A percentile compares a stretch with the other conserved stretches of the same genome.
These are phyloP conservation scores for Enchytraeus crypticus DNA, from an alignment of 2,888 invertebrate species.

Conservation along the genomic window DNA sequence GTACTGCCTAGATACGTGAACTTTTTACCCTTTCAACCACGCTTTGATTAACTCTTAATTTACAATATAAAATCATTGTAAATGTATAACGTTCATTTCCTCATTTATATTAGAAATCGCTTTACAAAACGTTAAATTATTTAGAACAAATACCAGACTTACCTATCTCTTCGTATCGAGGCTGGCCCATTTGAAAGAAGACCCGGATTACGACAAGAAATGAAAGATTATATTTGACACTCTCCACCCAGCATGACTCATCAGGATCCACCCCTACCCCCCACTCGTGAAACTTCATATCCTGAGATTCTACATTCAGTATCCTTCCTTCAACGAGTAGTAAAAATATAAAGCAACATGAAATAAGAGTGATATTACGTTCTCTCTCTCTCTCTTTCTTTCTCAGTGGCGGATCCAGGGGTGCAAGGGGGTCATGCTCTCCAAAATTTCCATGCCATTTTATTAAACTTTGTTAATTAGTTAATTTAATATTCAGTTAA, in stretches of 20 bases:
- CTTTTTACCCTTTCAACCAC: neutral
- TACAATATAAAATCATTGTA: neutral
- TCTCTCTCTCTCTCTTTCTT: too few relatives aligned
- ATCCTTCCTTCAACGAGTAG: conserved; percentile 35
- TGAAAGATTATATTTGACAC: conserved; percentile 31
- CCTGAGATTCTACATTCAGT: conserved; percentile 39
- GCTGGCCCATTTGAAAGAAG: conserved; percentile 37
- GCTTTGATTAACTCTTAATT: neutral
- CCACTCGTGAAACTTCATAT: conserved; percentile 38
- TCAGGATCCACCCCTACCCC: conserved; percentile 36
- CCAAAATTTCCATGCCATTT: too few relatives aligned
- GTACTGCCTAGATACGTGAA: too few relatives aligned
- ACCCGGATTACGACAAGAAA: conserved; percentile 38
- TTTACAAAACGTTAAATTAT: too few relatives aligned
- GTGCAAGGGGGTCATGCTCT: too few relatives aligned
- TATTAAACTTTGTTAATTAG: too few relatives aligned
- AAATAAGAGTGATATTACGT: too few relatives aligned
- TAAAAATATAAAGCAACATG: too few relatives aligned
- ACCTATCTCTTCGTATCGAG: conserved; percentile 37
- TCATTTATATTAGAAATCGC: too few relatives aligned
- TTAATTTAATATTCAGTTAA: too few relatives aligned
- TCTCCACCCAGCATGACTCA: conserved; percentile 36
- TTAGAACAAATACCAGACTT: too few relatives aligned
- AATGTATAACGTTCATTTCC: neutral
- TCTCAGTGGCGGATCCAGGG: too few relatives aligned